Conservation (phyloP, 2,888 invertebrate genomes). For the Galerucella nymphaeae region DNA sequence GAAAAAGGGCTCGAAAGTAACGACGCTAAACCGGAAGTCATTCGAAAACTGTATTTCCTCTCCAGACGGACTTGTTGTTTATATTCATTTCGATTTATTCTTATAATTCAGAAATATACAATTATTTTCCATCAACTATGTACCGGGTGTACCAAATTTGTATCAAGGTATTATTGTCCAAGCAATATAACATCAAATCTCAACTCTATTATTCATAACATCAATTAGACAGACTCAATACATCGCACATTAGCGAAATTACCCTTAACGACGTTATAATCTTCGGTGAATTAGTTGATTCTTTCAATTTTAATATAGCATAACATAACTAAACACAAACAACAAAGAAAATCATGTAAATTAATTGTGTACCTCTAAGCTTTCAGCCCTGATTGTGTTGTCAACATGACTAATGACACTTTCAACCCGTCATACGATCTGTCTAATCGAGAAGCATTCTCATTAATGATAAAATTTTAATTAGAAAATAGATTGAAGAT, state of each 20-base stretch:
- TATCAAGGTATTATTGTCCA: too few species aligned
- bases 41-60: constrained; percentile 25
- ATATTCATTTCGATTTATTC: constrained; percentile 4
- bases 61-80: constrained; percentile 27
- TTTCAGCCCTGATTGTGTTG: constrained; percentile 28
- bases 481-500: neutral
- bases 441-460: constrained; percentile 8
- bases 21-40: constrained; percentile 19
- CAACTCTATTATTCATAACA: too few species aligned
- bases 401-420: constrained; percentile 26
- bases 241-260: neutral
- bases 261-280: constrained; percentile 4
- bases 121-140: too few species aligned
- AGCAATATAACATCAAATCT: too few species aligned
- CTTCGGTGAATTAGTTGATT: neutral
- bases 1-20: constrained; percentile 12
- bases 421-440: constrained; percentile 20
- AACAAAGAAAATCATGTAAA: constrained; percentile 6
- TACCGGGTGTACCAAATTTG: too few species aligned
- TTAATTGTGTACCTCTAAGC: constrained; percentile 18
- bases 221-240: too few species aligned
- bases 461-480: constrained; percentile 18
- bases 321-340: constrained; percentile 3
- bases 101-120: neutral
- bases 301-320: constrained; percentile 1